A percentile compares a stretch with the other conserved stretches of the same genome.
phyloP scores from a whole-genome alignment of 2,888 invertebrate genomes.

The Ceramica pisi region DNA sequence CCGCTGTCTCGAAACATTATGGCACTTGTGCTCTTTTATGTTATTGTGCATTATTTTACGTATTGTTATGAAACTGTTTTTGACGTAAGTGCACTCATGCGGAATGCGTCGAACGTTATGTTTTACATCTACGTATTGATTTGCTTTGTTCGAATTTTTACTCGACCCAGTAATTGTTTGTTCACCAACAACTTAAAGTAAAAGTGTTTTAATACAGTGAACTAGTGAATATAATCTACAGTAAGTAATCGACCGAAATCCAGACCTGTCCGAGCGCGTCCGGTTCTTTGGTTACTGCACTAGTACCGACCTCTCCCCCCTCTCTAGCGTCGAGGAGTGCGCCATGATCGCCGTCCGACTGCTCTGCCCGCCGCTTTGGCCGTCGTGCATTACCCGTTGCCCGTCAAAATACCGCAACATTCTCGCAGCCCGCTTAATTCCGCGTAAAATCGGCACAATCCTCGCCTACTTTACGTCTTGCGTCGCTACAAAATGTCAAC shows the following conservation, averaged over 20 bases:
- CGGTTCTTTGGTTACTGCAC: constrained; percentile 66
- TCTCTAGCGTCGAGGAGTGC: constrained; percentile 33
- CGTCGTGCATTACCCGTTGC: constrained; percentile 56
- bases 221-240: constrained; percentile 48
- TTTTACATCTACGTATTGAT: constrained; percentile 35
- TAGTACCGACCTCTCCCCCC: constrained; percentile 18
- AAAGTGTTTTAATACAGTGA: constrained; percentile 53
- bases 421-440: constrained; percentile 56
- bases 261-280: constrained; percentile 56
- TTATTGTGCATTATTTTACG: constrained; percentile 60
- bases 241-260: constrained; percentile 61
- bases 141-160: constrained; percentile 27
- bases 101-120: constrained; percentile 34
- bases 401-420: constrained; percentile 65
- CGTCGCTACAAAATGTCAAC: constrained; percentile 60
- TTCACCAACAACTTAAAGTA: constrained; percentile 34
- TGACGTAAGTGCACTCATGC: constrained; percentile 51
- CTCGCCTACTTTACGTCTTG: constrained; percentile 48
- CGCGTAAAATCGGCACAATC: constrained; percentile 55
- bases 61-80: constrained; percentile 55
- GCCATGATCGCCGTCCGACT: constrained; percentile 50
- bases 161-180: constrained; percentile 8
- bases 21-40: constrained; percentile 58
- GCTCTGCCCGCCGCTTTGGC: constrained; percentile 42
- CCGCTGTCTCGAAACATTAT: constrained; percentile 58